A percentile compares a stretch with the other conserved stretches of the same genome.
Conservation (phyloP, 2,113 vertebrate genomes). For the Phalacrocorax aristotelis region DNA sequence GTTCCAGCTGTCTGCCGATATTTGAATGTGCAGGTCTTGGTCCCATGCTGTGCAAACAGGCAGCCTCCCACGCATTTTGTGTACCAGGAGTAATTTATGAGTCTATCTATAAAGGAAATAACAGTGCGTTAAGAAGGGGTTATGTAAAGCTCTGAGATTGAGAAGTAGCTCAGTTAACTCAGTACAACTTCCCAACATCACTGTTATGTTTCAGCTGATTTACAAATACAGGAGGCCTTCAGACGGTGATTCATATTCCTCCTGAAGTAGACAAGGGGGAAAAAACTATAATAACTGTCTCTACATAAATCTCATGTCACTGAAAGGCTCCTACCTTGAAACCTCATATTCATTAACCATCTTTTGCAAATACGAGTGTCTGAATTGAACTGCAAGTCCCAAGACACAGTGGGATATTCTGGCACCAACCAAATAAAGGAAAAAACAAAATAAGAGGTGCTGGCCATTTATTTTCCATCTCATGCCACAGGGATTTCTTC, state of each 20-base stretch:
- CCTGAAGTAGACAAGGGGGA: not conserved
- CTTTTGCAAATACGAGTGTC: not conserved
- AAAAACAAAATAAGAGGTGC: not conserved
- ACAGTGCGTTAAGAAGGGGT: constrained; percentile 58
- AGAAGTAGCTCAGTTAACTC: constrained; percentile 66
- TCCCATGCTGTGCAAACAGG: constrained; percentile 69
- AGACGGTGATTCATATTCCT: constrained; percentile 44
- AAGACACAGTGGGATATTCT: not conserved
- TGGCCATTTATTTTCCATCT: constrained; percentile 31
- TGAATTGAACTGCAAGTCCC: not conserved
- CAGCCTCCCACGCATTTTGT: constrained; percentile 64
- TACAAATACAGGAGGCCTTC: constrained; percentile 60
- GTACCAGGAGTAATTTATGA: constrained; percentile 73
- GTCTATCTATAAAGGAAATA: constrained; percentile 70
- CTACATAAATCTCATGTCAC: constrained; percentile 45
- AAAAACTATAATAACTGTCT: not conserved
- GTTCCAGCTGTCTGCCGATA: constrained; percentile 70
- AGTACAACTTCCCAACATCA: constrained; percentile 62
- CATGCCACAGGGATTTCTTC: not conserved
- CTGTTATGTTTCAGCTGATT: constrained; percentile 58
- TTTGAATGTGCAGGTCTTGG: constrained; percentile 66
- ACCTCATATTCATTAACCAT: constrained; percentile 46
- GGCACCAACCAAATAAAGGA: not conserved
- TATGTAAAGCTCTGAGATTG: constrained; percentile 66
- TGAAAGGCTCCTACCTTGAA: constrained; percentile 40